phyloP scores from a whole-genome alignment of 2,888 invertebrate species.

The Parapristionchus giblindavisi region DNA sequence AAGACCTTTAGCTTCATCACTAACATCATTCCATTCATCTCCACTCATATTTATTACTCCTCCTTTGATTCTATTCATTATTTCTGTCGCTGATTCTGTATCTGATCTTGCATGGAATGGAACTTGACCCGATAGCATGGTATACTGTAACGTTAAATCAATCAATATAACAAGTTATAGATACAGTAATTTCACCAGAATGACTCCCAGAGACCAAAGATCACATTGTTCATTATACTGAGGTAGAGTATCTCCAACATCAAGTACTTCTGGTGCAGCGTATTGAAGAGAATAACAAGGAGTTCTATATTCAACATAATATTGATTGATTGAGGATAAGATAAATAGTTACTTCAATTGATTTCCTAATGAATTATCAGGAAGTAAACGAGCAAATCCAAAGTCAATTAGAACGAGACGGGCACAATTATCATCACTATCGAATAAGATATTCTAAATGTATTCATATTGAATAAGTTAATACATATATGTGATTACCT shows the following conservation, averaged over 20 bases:
- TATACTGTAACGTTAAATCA: conserved; percentile 79
- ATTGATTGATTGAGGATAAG: neutral
- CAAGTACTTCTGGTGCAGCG: conserved; percentile 92
- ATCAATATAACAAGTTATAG: too few relatives aligned
- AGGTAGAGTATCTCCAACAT: conserved; percentile 74
- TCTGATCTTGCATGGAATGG: conserved; percentile 82
- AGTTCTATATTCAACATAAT: conserved; percentile 74
- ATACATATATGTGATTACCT: conserved; percentile 74
- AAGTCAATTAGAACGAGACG: conserved; percentile 92
- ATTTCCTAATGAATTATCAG: conserved; percentile 54
- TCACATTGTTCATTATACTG: conserved; percentile 90
- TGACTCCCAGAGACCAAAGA: conserved; percentile 93
- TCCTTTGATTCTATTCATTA: conserved; percentile 82
- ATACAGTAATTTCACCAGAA: too few relatives aligned
- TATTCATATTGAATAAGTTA: neutral
- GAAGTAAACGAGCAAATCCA: conserved; percentile 87
- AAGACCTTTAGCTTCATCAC: conserved; percentile 80
- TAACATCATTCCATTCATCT: conserved; percentile 80
- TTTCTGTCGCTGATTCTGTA: conserved; percentile 79
- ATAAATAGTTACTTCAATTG: conserved; percentile 56
- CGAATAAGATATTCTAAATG: conserved; percentile 78
- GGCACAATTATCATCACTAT: conserved; percentile 74
- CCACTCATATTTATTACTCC: conserved; percentile 84
- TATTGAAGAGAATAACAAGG: conserved; percentile 94
- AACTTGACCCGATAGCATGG: conserved; percentile 85